Evolutionary conservation across 1,140 invertebrate genomes (phyloP).

Genomic region (Ericerus pela): DNA sequence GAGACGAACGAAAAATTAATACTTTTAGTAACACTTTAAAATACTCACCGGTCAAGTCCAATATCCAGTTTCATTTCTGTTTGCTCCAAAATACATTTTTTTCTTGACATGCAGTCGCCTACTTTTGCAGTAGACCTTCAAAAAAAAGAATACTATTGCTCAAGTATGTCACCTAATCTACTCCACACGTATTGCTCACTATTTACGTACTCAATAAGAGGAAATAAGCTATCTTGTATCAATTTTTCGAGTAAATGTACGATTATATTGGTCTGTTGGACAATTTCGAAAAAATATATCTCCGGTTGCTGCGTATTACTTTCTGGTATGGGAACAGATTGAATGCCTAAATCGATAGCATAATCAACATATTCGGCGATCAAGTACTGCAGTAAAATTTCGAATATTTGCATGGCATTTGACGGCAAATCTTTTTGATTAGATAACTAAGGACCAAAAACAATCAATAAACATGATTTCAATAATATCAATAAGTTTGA

Average conservation of each 20-base stretch:
- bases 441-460: slow-evolving; percentile 48
- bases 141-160: slow-evolving; percentile 20
- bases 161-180: slow-evolving; percentile 13
- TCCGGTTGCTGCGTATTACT: slow-evolving; percentile 55
- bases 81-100: slow-evolving; percentile 70
- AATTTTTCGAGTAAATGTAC: slow-evolving; percentile 91
- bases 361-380: slow-evolving; percentile 91
- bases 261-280: slow-evolving; percentile 88
- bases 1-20: slow-evolving; percentile 10
- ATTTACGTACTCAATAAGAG: slow-evolving; percentile 58
- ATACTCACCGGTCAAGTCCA: slow-evolving; percentile 55
- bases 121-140: slow-evolving; percentile 74
- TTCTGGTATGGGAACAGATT: slow-evolving; percentile 81
- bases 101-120: slow-evolving; percentile 71
- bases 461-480: slow-evolving; percentile 5
- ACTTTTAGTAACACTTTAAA: background rate
- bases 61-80: slow-evolving; percentile 82
- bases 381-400: slow-evolving; percentile 71
- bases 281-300: slow-evolving; percentile 87
- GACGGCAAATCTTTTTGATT: slow-evolving; percentile 56
- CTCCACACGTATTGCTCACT: background rate
- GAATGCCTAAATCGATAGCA: slow-evolving; percentile 81
- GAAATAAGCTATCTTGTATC: slow-evolving; percentile 76
- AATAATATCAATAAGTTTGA: slow-evolving; percentile 15
- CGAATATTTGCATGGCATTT: slow-evolving; percentile 73